phyloP scores from a whole-genome alignment of 1,140 invertebrate species.

The Thaumetopoea pityocampa region DNA sequence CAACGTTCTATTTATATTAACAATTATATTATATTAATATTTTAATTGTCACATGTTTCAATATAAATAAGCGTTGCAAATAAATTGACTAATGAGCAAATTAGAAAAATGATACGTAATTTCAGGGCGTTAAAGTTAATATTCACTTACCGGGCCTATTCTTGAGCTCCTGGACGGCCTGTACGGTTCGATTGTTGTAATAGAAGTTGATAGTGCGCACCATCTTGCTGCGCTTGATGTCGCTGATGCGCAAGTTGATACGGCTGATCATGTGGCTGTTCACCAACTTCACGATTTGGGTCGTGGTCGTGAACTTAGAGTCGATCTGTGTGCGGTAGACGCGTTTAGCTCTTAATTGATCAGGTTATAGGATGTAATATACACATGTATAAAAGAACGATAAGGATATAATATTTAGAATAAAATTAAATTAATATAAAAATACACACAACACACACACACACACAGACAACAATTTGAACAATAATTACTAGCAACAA shows the following conservation, averaged over 20 bases:
- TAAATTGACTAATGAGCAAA: no score
- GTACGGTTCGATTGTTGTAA: slow-evolving; percentile 97
- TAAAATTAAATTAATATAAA: neutral
- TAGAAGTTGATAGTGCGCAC: slow-evolving; percentile 96
- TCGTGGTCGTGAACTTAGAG: slow-evolving; percentile 98
- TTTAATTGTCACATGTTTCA: no score
- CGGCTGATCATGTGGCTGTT: slow-evolving; percentile 96
- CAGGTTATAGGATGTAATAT: neutral
- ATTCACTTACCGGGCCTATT: slow-evolving; percentile 84
- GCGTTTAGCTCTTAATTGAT: slow-evolving; percentile 14
- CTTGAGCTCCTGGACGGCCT: slow-evolving; percentile 97
- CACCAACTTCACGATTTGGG: slow-evolving; percentile 97
- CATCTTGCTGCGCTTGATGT: slow-evolving; percentile 98
- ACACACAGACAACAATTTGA: no score
- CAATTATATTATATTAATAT: no score
- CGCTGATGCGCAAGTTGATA: slow-evolving; percentile 94
- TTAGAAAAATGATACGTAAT: neutral
- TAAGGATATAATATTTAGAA: no score
- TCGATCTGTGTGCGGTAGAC: slow-evolving; percentile 80
- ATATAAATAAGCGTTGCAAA: no score
- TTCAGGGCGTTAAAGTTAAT: slow-evolving; percentile 2
- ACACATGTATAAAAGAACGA: neutral
- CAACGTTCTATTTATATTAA: no score
- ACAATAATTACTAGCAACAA: no score
- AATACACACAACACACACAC: no score